Base-by-base conservation (phyloP, 2,888 invertebrate genomes). In the Drosophila emarginata region DNA sequence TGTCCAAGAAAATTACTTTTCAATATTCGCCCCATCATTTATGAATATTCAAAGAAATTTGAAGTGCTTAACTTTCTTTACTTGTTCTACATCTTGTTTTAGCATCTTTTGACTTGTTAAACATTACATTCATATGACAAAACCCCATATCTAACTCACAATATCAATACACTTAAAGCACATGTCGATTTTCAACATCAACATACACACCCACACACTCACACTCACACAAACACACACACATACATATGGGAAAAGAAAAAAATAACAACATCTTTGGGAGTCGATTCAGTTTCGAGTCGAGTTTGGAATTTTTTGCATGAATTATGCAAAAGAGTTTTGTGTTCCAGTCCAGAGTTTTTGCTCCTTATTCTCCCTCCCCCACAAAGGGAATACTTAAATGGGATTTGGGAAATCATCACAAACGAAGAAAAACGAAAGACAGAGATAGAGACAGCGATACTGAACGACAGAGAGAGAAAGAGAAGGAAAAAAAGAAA, bases 351-450 rank as follows among this genome's bases (percentile, higher is more conserved):
- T 15, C 45, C 15, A 61, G 9, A 54, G 57, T 23, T 40, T 21
- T 14, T 32, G 32, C 59, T 26, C n/a, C 51, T 52, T 51, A 4
- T 18, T 51, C 70, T 53, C 61, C n/a, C 36, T 15, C 56, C 79
- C 82, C 77, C 80, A 85, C 75, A 82, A 80, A 82, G 86, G 83
- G 86, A 85, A 82, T 82, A 75, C 77, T 74, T 82, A 82, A 82
- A 82, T 85, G 83, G 83, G 82, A 85, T 82, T 82, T 85, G 82
- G 82, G 86, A 82, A 82, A 82, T 82, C 82, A 78, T 45, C 70
- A 77, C 79, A 57, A 64, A 66, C 54, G 40, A 18, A 57, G 21
- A 40, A 52, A 36, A 51, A 54, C 54, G 57, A 62, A 57, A 51
- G 65, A 56, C 71, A 52, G 40, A 40, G 56, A 36, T 73, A 66